These are phyloP conservation scores for Campylorhamphus procurvoides DNA, from an alignment of 2,113 vertebrate genomes.

Conservation along the genomic window DNA sequence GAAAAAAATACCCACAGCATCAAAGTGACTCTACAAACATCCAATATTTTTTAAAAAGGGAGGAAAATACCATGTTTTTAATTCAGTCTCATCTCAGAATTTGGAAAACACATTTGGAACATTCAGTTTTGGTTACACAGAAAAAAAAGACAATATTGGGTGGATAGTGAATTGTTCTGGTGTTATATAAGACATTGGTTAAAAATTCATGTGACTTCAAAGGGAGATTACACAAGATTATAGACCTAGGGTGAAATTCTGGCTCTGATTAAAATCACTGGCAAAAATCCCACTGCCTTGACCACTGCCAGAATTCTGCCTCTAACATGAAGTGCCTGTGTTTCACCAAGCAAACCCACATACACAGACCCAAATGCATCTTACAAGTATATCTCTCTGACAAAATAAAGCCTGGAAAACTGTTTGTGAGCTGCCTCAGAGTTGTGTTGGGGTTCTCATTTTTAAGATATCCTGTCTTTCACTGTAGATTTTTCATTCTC, in stretches of 20 bases:
- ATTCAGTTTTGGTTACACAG: not conserved
- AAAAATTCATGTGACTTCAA: conserved; percentile 51
- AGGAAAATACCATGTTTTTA: not conserved
- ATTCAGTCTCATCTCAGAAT: not conserved
- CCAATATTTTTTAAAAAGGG: not conserved
- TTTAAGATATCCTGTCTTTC: not conserved
- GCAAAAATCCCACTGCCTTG: conserved; percentile 11
- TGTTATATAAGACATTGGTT: conserved; percentile 34
- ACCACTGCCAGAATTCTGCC: conserved; percentile 11
- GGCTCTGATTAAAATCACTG: conserved; percentile 41
- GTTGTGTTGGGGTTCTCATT: not conserved
- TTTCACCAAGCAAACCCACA: not conserved
- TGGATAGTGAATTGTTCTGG: not conserved
- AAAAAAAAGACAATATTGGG: not conserved
- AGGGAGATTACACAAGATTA: conserved; percentile 58
- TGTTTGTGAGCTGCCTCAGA: not conserved
- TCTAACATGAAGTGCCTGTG: not conserved
- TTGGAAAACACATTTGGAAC: not conserved
- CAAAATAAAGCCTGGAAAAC: not conserved
- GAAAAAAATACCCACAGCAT: not conserved
- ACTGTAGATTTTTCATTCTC: not conserved
- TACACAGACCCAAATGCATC: not conserved
- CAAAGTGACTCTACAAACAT: not conserved
- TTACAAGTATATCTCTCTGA: not conserved
- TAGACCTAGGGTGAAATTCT: conserved; percentile 56